A percentile compares a stretch with the other conserved stretches of the same genome.
Evolutionary conservation across 1,140 invertebrate genomes (phyloP).

Genomic region (Hypsibius dujardini): DNA sequence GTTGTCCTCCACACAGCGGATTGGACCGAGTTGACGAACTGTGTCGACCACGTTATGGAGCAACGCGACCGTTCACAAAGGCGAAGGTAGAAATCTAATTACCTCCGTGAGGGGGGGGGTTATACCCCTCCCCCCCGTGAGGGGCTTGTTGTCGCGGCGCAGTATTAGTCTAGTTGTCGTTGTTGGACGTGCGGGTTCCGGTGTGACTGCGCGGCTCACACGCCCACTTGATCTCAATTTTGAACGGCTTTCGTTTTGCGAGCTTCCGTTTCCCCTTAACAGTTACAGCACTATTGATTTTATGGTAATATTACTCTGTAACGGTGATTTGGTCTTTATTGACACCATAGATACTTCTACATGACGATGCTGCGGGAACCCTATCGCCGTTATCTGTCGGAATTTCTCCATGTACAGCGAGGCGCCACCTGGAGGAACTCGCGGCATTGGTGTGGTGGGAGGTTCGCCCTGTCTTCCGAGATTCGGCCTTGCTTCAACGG

Average conservation of each 20-base stretch:
- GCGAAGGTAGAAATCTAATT: constrained; percentile 23
- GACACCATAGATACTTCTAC: constrained; percentile 60
- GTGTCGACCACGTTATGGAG: constrained; percentile 62
- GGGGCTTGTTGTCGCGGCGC: too few relatives aligned
- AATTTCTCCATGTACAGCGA: constrained; percentile 82
- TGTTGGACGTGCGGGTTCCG: too few relatives aligned
- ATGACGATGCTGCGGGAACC: constrained; percentile 85
- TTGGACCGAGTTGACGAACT: constrained; percentile 83
- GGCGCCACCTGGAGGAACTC: constrained; percentile 86
- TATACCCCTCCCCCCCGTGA: too few relatives aligned
- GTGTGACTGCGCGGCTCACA: too few relatives aligned
- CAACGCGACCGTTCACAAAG: constrained; percentile 29
- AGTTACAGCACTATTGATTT: constrained; percentile 19
- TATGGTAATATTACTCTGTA: constrained; percentile 22
- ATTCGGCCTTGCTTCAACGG: not conserved
- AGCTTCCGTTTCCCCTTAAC: not conserved
- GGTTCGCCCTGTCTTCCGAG: constrained; percentile 7
- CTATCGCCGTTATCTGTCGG: constrained; percentile 67
- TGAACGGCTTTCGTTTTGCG: not conserved
- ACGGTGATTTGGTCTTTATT: not conserved
- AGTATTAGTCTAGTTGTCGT: too few relatives aligned
- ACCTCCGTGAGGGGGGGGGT: too few relatives aligned
- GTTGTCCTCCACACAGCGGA: constrained; percentile 35
- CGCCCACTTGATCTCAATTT: too few relatives aligned
- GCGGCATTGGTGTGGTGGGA: constrained; percentile 52